These are phyloP conservation scores for Athetis lepigone DNA, from an alignment of 2,888 invertebrate genomes.

Conservation along the genomic window DNA sequence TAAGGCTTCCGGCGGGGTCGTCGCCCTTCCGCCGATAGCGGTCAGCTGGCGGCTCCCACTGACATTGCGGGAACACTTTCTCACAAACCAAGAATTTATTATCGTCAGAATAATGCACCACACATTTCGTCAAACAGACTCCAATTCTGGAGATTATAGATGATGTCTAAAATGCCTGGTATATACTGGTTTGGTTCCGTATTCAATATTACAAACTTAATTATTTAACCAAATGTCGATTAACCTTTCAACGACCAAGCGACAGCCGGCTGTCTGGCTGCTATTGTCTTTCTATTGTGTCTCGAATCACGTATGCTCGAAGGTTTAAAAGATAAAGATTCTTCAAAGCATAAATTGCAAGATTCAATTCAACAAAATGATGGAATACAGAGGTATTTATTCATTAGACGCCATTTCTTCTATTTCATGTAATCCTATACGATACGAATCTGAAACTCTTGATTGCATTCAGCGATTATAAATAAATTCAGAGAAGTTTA, in stretches of 20 bases:
- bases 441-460: conserved; percentile 3
- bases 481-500: conserved; percentile 2
- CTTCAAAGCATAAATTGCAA: too few relatives aligned
- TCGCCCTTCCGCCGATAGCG: conserved; percentile 84
- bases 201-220: not conserved
- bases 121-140: not conserved
- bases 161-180: too few relatives aligned
- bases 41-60: conserved; percentile 74
- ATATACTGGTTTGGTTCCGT: too few relatives aligned
- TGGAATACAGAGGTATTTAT: not conserved
- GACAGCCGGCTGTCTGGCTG: too few relatives aligned
- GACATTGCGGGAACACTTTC: conserved; percentile 46
- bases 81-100: conserved; percentile 2
- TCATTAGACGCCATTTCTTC: conserved; percentile 2
- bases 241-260: too few relatives aligned
- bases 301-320: too few relatives aligned
- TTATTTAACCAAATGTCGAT: too few relatives aligned
- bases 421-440: conserved; percentile 3
- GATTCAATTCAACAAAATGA: not conserved
- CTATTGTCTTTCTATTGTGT: too few relatives aligned
- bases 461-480: conserved; percentile 7
- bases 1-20: conserved; percentile 85
- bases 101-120: not conserved
- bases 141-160: too few relatives aligned
- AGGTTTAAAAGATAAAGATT: too few relatives aligned